A percentile compares a stretch with the other conserved stretches of the same genome.
Conservation (phyloP, 2,888 invertebrate genomes). For the Pasiphila rectangulata region DNA sequence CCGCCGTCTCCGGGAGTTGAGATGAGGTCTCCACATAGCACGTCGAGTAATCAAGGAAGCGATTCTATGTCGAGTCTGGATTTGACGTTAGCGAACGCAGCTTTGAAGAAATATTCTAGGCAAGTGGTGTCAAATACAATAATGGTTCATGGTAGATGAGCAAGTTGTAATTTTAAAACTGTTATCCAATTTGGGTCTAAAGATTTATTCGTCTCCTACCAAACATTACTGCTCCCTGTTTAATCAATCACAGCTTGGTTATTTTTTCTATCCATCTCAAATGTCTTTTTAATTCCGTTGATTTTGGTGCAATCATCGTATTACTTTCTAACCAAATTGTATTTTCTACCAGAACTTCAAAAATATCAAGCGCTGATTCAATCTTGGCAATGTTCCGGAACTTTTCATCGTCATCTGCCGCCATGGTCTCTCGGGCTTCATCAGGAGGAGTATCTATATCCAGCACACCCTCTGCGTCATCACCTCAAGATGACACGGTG, state of each 20-base stretch:
- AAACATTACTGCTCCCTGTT: not conserved
- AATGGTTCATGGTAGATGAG: too few relatives aligned
- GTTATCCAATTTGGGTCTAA: not conserved
- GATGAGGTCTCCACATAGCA: constrained; percentile 83
- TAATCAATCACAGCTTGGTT: too few relatives aligned
- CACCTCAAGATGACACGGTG: constrained; percentile 86
- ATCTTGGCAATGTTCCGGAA: constrained; percentile 89
- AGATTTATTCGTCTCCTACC: not conserved
- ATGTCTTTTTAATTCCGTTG: too few relatives aligned
- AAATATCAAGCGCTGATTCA: constrained; percentile 89
- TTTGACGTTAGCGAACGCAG: constrained; percentile 82
- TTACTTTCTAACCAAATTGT: too few relatives aligned
- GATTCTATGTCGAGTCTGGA: constrained; percentile 89
- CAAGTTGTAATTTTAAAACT: too few relatives aligned
- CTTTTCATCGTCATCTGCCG: constrained; percentile 84
- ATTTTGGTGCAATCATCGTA: too few relatives aligned
- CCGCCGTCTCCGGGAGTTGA: constrained; percentile 86
- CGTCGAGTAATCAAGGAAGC: constrained; percentile 88
- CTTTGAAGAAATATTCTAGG: constrained; percentile 80
- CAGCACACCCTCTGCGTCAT: constrained; percentile 87
- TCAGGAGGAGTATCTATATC: constrained; percentile 84
- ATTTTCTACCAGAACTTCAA: constrained; percentile 70
- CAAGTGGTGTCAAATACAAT: too few relatives aligned
- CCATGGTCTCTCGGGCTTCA: constrained; percentile 80
- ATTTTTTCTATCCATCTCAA: too few relatives aligned